Conservation (phyloP, 2,888 invertebrate genomes). For the Chorisops tibialis region DNA sequence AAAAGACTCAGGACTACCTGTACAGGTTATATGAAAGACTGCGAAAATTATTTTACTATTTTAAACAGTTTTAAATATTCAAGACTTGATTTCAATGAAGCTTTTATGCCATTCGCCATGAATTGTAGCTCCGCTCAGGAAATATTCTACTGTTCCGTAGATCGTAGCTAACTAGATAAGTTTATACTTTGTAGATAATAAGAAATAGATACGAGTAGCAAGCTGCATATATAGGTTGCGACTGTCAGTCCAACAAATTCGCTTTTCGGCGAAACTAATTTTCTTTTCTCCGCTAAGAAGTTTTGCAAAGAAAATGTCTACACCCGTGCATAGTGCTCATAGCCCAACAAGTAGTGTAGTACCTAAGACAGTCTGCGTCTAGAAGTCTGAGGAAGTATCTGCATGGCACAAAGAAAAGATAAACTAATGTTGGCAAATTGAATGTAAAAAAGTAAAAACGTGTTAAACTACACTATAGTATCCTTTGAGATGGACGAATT, state of each 20-base stretch:
- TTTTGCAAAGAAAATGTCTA: background rate
- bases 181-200: background rate
- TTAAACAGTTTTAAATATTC: slow-evolving; percentile 21
- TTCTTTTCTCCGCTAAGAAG: background rate
- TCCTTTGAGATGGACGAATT: slow-evolving; percentile 4
- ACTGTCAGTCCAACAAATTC: slow-evolving; percentile 4
- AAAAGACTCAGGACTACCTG: no score
- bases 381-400: slow-evolving; percentile 3
- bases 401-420: slow-evolving; percentile 12
- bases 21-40: no score
- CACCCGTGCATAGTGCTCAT: background rate
- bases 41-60: background rate
- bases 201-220: slow-evolving; percentile 10
- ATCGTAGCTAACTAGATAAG: slow-evolving; percentile 9
- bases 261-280: slow-evolving; percentile 18
- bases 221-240: slow-evolving; percentile 8
- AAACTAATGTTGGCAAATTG: slow-evolving; percentile 22
- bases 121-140: slow-evolving; percentile 19
- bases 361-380: background rate
- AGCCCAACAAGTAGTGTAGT: background rate
- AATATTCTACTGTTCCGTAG: background rate
- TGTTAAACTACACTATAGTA: background rate
- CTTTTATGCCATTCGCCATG: slow-evolving; percentile 7
- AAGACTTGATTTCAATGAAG: slow-evolving; percentile 1
- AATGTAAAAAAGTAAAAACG: slow-evolving; percentile 22